Evolutionary conservation across 2,888 invertebrate genomes (phyloP), one percentile per base, ranked within the genome.

Genomic region (Spodoptera picta): DNA sequence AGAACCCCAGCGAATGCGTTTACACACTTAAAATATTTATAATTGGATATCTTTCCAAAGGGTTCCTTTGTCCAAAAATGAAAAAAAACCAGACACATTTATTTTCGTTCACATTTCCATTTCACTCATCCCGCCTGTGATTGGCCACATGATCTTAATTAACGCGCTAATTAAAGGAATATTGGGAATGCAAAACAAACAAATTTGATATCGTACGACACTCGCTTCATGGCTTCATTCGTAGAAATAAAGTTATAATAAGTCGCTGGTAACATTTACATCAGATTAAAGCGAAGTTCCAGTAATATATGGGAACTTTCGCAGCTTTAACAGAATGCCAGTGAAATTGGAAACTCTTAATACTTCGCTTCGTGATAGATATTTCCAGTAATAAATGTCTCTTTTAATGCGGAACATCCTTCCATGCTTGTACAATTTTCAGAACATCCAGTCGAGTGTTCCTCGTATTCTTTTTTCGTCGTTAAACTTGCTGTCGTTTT

Each of bases 11-110:
- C 73, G 72, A 80, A 81, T 82, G 83, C 81, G 82, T 86, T 85
- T 84, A 87, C 82, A 85, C 88, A 87, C 85, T 88, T 90, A 89
- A 88, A 90, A 91, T 91, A 90, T 92, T 91, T 92, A 92, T 91
- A 90, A 91, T 89, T 90, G 87, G 82, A 87, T 85, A 82, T 79
- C 73, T 77, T 81, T 77, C 78, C 79, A 75, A 79, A 83, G 86
- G 85, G 83, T 81, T 79, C 75, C 68, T 75, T 65, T 64, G 60
- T 64, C 51, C 70, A 63, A 63, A 66, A 69, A 65, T 67, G 57
- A 73, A 74, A 69, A 69, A 69, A 69, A 69, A 77, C 60, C 60
- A 60, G 63, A n/a, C 55, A 72, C 65, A 66, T 57, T 63, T 55
- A 56, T 70, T 61, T 46, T 44, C 47, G 27, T 53, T 70, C 63